Conservation (phyloP, 2,797 vertebrate species). For the Chelonia mydas region DNA sequence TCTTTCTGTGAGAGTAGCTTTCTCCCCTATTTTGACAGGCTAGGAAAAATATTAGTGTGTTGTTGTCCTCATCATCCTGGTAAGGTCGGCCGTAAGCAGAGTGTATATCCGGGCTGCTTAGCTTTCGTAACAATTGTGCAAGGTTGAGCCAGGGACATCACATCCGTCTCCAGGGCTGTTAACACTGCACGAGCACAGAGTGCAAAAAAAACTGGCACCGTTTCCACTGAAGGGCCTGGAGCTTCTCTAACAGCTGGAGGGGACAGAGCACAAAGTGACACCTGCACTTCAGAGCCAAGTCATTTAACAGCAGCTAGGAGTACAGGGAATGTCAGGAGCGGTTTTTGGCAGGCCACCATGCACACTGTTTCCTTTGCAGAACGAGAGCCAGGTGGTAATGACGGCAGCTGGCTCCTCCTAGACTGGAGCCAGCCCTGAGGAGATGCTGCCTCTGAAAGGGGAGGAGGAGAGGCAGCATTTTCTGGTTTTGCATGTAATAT, state of each 20-base stretch:
- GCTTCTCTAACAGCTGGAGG: not conserved
- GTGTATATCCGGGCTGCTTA: not conserved
- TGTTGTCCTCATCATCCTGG: not conserved
- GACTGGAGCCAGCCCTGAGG: not conserved
- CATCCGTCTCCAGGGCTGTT: not conserved
- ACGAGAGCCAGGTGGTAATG: not conserved
- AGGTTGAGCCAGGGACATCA: not conserved
- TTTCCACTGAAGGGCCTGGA: not conserved
- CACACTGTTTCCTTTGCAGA: accelerated
- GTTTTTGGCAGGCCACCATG: accelerated
- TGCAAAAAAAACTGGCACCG: not conserved
- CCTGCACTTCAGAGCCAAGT: not conserved
- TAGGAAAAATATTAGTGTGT: not conserved
- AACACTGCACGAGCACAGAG: accelerated
- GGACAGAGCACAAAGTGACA: not conserved
- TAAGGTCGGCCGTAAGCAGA: not conserved
- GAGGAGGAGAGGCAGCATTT: not conserved
- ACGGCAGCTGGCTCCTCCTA: not conserved
- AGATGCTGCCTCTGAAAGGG: not conserved
- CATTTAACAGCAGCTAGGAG: not conserved
- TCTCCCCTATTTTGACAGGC: not conserved
- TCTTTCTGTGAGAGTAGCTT: not conserved
- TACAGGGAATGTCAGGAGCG: accelerated
- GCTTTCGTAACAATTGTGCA: accelerated
- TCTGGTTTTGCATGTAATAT: not conserved